A percentile compares a stretch with the other conserved stretches of the same genome.
phyloP scores from a whole-genome alignment of 2,113 vertebrate genomes.

The Alligator mississippiensis region DNA sequence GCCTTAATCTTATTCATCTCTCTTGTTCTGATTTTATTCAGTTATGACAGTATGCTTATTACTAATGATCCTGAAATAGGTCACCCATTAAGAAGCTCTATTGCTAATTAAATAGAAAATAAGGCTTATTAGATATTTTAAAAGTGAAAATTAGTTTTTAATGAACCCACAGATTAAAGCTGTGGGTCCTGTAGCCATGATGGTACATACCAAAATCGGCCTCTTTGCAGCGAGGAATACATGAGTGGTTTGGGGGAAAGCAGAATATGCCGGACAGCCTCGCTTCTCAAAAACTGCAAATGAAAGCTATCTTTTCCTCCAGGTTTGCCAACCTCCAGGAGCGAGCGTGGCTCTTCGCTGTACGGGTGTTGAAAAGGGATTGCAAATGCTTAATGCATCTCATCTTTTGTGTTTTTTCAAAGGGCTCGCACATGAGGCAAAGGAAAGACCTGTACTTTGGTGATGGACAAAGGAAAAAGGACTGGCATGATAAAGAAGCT shows the following conservation, averaged over 20 bases:
- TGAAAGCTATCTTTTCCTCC: background rate
- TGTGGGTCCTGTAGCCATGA: background rate
- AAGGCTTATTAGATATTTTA: conserved; percentile 54
- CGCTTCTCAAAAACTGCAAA: background rate
- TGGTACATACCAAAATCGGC: conserved; percentile 24
- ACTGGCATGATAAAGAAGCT: conserved; percentile 92
- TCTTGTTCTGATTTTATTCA: conserved; percentile 51
- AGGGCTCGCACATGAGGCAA: conserved; percentile 78
- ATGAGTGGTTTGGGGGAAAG: background rate
- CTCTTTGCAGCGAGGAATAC: background rate
- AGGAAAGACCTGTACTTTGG: conserved; percentile 75
- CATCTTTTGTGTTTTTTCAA: conserved; percentile 44
- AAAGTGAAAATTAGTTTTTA: conserved; percentile 51
- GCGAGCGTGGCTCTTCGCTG: too few relatives aligned
- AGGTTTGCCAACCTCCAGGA: background rate
- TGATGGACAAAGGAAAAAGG: conserved; percentile 82
- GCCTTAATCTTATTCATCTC: conserved; percentile 39
- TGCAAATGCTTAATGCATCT: background rate
- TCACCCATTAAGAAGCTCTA: conserved; percentile 20
- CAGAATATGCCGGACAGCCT: conserved; percentile 1
- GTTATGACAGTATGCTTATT: conserved; percentile 32
- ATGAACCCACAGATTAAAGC: conserved; percentile 41
- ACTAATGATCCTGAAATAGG: conserved; percentile 15
- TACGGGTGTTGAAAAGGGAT: background rate
- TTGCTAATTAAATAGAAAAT: conserved; percentile 59